phyloP scores from a whole-genome alignment of 2,113 vertebrate species.

The Pongo pygmaeus region DNA sequence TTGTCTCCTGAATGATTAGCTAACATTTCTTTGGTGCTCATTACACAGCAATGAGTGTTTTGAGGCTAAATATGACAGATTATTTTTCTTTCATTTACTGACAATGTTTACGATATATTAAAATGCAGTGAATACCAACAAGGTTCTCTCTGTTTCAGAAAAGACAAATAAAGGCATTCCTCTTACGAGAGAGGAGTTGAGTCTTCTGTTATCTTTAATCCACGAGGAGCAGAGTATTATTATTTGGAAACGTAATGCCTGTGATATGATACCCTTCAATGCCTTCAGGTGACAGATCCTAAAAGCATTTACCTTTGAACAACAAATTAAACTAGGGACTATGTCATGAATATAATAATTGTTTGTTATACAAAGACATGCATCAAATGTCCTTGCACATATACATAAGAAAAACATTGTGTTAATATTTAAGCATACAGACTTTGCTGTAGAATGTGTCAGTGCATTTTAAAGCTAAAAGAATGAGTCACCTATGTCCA shows the following conservation, averaged over 20 bases:
- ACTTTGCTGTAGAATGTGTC: background rate
- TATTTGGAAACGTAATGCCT: background rate
- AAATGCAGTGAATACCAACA: background rate
- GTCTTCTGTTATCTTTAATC: background rate
- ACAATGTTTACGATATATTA: conserved; percentile 16
- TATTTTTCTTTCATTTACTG: background rate
- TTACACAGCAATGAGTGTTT: background rate
- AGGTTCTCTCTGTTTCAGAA: background rate
- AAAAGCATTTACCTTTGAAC: background rate
- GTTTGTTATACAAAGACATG: background rate
- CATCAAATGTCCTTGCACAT: background rate
- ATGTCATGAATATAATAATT: background rate
- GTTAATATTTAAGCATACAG: background rate
- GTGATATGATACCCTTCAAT: background rate
- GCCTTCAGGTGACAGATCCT: background rate
- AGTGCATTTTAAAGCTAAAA: conserved; percentile 6
- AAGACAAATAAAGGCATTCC: too few relatives aligned
- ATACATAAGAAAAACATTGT: background rate
- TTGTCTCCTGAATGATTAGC: background rate
- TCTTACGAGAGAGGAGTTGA: rapidly evolving
- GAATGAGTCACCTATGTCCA: background rate
- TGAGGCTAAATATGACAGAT: background rate
- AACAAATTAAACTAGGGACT: background rate
- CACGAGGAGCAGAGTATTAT: background rate
- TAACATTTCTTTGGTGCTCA: background rate